Base-by-base conservation (phyloP, 2,113 vertebrate species). In the Motacilla tschutschensis region DNA sequence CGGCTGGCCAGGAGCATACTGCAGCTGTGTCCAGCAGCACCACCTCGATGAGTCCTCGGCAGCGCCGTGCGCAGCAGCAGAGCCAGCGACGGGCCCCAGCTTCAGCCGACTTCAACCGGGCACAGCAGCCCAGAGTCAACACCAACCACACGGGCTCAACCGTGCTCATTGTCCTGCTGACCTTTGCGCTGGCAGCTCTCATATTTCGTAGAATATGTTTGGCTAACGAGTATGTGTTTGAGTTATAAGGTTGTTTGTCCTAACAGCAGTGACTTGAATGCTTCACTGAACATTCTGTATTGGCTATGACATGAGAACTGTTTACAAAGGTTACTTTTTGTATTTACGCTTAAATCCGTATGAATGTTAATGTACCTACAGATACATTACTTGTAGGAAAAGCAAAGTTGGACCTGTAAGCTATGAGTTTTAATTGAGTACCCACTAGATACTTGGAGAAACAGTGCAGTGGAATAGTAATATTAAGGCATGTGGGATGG, bases 171-270 rank as follows among this genome's bases (percentile, higher is more conserved):
- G 95, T 99, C 87, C 94, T 99, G 58, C 98, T 99, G 92, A 98
- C 98, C 75, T 97, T 99, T 50, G 98, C 98, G 2, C 95, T 99
- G 75, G 98, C 98, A 20, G 98, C 97, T 3, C 99, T 99, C 83
- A 98, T 99, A 95, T 99, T 99, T 91, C 98, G 99, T 73, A 97
- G 99, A 83, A 98, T 99, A 96, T 99, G 98, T 94, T 93, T 99
- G 95, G 97, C 98, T 66, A 97, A 99, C 7, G 99, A 99, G 88
- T 99, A 98, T 91, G 97, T 98, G 92, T 99, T 99, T 88, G 98
- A 99, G 91, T 97, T 99, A 65, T 99, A 97, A 98, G 67, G 84
- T 55, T 62, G 70, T 76, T 91, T 75, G 89, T 94, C 44, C 46
- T 92, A 44, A 89, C 54, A 62, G 58, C 92, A 63, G 89, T 76